Conservation (phyloP, 2,888 invertebrate species). For the Netelia fuscicornis region DNA sequence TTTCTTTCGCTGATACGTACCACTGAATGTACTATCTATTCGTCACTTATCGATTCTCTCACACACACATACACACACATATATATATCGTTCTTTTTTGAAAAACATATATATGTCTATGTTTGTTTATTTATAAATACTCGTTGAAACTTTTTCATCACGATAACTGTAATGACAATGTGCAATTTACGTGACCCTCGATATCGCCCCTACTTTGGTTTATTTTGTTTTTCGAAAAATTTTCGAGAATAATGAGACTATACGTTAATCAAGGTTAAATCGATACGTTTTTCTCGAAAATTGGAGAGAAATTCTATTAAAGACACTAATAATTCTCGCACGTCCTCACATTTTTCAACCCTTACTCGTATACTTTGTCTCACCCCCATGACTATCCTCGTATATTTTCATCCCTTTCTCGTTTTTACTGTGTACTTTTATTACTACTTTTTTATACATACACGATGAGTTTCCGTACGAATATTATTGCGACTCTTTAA, state of each 20-base stretch:
- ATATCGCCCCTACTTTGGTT: neutral
- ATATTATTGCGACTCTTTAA: slow-evolving; percentile 47
- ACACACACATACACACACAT: slow-evolving; percentile 16
- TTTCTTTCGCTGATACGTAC: slow-evolving; percentile 66
- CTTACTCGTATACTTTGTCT: slow-evolving; percentile 29
- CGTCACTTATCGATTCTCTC: slow-evolving; percentile 39
- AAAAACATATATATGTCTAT: neutral
- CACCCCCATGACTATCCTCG: slow-evolving; percentile 33
- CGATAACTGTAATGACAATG: slow-evolving; percentile 41
- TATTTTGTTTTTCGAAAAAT: neutral
- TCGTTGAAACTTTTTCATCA: slow-evolving; percentile 43
- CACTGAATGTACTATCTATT: slow-evolving; percentile 70
- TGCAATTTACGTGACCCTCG: slow-evolving; percentile 41
- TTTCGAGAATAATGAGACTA: neutral
- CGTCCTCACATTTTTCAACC: slow-evolving; percentile 28
- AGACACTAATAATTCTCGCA: slow-evolving; percentile 26
- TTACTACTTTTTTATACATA: slow-evolving; percentile 47
- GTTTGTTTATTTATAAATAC: slow-evolving; percentile 10
- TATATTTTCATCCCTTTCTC: slow-evolving; percentile 35
- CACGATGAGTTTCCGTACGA: slow-evolving; percentile 66
- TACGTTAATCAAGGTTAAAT: neutral
- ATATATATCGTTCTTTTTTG: neutral
- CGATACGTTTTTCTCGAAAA: slow-evolving; percentile 16
- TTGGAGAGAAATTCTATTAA: neutral
- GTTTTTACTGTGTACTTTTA: slow-evolving; percentile 36